Evolutionary conservation across 2,113 vertebrate species (phyloP).

Genomic region (Peromyscus californicus): DNA sequence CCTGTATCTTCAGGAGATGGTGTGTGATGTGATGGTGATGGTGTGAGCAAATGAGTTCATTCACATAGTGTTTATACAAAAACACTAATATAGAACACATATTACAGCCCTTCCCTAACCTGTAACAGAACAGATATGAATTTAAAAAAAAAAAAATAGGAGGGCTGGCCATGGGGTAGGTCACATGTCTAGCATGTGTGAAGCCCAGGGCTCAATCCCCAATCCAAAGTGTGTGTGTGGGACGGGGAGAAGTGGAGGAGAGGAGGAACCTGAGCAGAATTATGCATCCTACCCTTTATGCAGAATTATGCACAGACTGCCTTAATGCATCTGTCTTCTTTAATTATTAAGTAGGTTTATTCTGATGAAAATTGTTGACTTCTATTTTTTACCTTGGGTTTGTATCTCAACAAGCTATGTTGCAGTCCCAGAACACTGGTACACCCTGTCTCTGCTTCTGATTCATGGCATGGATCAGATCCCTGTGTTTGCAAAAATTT

Average conservation of each 20-base stretch:
- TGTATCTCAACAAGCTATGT: slow-evolving; percentile 26
- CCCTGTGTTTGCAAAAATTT: slow-evolving; percentile 14
- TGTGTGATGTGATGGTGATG: neutral
- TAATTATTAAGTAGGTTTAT: slow-evolving; percentile 48
- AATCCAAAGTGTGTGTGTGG: neutral
- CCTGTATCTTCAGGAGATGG: neutral
- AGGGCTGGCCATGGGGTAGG: neutral
- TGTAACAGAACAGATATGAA: neutral
- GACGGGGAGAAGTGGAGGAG: too few species aligned
- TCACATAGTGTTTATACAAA: neutral
- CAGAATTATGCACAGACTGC: neutral
- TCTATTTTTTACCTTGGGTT: slow-evolving; percentile 34
- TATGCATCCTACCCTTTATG: neutral
- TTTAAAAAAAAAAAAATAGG: slow-evolving; percentile 35
- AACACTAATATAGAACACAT: neutral
- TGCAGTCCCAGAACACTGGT: neutral
- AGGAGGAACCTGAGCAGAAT: neutral
- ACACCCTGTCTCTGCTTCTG: slow-evolving; percentile 33
- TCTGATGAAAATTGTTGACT: slow-evolving; percentile 23
- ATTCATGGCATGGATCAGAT: neutral
- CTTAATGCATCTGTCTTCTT: neutral
- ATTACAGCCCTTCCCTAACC: neutral
- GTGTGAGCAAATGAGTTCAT: neutral
- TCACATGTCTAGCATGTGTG: neutral
- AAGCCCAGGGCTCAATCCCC: neutral